Evolutionary conservation across 1,140 invertebrate species (phyloP).

Genomic region (Drosophila equinoxialis): DNA sequence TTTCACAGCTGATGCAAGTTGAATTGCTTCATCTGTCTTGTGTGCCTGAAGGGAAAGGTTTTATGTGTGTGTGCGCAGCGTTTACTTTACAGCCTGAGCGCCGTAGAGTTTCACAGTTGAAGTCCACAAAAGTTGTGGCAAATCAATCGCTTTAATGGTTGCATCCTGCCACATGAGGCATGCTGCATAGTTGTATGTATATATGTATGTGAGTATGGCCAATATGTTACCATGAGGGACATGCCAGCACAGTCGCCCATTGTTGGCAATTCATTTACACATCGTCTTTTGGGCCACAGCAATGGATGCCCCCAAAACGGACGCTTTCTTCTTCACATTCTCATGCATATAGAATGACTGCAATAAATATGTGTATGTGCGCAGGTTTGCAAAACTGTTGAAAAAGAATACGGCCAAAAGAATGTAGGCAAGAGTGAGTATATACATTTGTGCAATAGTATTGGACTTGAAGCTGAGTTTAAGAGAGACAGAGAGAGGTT

Average conservation of each 20-base stretch:
- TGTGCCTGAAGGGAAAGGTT: background rate
- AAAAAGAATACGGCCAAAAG: conserved; percentile 1
- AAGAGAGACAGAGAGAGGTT: background rate
- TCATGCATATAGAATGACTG: conserved; percentile 62
- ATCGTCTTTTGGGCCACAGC: conserved; percentile 53
- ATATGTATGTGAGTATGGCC: conserved; percentile 45
- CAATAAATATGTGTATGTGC: conserved; percentile 55
- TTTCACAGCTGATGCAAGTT: conserved; percentile 15
- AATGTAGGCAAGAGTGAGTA: background rate
- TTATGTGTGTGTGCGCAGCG: background rate
- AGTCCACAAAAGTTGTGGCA: background rate
- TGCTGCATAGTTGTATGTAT: background rate
- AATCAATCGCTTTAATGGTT: conserved; percentile 61
- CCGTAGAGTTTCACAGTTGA: background rate
- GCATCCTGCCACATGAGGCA: conserved; percentile 37
- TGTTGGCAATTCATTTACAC: conserved; percentile 69
- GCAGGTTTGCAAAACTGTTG: background rate
- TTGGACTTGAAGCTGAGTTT: background rate
- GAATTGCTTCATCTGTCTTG: conserved; percentile 1
- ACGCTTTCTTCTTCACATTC: conserved; percentile 24
- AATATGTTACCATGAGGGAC: conserved; percentile 47
- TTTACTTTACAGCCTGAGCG: conserved; percentile 3
- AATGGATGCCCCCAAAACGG: conserved; percentile 43
- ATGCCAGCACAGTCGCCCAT: conserved; percentile 16
- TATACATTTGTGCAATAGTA: background rate